These are phyloP conservation scores for Parauchenoglanis ngamensis DNA, from an alignment of 2,797 vertebrate species.

Conservation along the genomic window DNA sequence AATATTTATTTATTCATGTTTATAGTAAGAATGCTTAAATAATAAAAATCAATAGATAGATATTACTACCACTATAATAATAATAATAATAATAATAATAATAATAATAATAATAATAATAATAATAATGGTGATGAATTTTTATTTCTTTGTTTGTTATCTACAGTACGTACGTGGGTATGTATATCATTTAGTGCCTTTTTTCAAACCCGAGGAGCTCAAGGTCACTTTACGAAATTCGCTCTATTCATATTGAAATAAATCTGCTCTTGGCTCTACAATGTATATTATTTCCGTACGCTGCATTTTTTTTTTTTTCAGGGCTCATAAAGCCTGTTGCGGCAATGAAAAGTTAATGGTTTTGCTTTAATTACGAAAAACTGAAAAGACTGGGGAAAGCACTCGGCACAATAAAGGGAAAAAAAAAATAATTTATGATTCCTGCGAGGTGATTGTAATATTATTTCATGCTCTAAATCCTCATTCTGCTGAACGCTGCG, in stretches of 20 bases:
- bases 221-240: not conserved
- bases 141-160: not conserved
- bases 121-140: not conserved
- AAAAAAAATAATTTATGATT: not conserved
- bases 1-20: not conserved
- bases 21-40: not conserved
- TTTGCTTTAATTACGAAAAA: not conserved
- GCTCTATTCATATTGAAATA: not conserved
- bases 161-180: not conserved
- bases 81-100: not conserved
- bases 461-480: not conserved
- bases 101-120: not conserved
- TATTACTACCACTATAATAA: not conserved
- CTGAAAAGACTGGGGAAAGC: not conserved
- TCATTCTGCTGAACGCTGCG: not conserved
- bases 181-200: not conserved
- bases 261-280: not conserved
- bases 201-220: not conserved
- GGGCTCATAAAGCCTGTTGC: not conserved
- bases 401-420: not conserved
- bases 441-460: not conserved
- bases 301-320: no score
- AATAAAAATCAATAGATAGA: not conserved
- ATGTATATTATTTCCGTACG: not conserved
- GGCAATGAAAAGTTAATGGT: not conserved